Percentiles rank a stretch among this genome's conserved stretches.
These are phyloP conservation scores for Drosophila chauvacae DNA, from an alignment of 1,140 invertebrate genomes.

Conservation along the genomic window DNA sequence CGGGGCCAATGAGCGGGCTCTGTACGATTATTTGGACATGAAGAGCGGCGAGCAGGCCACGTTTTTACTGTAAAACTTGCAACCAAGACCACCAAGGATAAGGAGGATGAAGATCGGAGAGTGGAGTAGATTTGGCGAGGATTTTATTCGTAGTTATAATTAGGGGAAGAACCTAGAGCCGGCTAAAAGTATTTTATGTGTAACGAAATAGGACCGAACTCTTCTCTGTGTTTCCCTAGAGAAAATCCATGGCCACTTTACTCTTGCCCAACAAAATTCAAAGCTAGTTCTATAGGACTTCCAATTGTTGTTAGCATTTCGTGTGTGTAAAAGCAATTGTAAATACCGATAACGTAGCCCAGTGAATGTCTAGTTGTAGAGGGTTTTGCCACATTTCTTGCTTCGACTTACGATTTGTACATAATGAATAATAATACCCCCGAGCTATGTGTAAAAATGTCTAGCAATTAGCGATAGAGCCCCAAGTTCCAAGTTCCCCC, in stretches of 20 bases:
- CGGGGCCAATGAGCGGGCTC: constrained; percentile 53
- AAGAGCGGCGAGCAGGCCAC: constrained; percentile 72
- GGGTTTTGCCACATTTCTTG: constrained; percentile 37
- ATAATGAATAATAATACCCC: constrained; percentile 22
- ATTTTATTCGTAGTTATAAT: constrained; percentile 71
- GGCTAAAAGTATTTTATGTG: constrained; percentile 28
- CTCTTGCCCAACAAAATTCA: constrained; percentile 27
- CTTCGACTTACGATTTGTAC: constrained; percentile 48
- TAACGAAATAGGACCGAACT: constrained; percentile 1
- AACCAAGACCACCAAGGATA: constrained; percentile 77
- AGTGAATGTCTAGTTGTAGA: constrained; percentile 41
- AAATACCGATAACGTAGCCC: constrained; percentile 50
- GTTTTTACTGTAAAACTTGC: constrained; percentile 73
- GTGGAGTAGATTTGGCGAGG: constrained; percentile 26
- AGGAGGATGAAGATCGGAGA: not conserved
- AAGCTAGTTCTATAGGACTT: constrained; percentile 28
- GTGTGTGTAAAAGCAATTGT: constrained; percentile 50
- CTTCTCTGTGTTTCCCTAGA: constrained; percentile 41
- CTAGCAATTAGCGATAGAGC: constrained; percentile 11
- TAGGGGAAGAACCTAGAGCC: constrained; percentile 27
- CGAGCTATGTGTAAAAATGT: constrained; percentile 45
- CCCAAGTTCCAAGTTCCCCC: not conserved
- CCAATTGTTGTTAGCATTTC: constrained; percentile 56
- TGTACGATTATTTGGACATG: constrained; percentile 75
- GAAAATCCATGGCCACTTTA: constrained; percentile 3